phyloP scores from a whole-genome alignment of 2,888 invertebrate species.

The Leucophenga montana region DNA sequence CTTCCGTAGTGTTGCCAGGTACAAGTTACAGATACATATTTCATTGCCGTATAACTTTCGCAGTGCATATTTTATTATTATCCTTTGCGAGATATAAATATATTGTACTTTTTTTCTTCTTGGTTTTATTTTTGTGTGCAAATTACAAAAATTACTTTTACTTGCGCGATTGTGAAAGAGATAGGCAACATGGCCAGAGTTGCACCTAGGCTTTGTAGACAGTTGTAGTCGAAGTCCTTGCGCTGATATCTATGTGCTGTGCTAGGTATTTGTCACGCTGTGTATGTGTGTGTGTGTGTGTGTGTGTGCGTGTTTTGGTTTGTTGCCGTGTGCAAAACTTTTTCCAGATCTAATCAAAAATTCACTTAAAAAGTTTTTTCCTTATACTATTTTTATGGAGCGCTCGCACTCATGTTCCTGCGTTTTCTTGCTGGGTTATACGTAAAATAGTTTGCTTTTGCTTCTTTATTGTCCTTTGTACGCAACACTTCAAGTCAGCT shows the following conservation, averaged over 20 bases:
- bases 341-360: constrained; percentile 71
- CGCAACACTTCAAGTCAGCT: constrained; percentile 10
- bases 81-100: constrained; percentile 60
- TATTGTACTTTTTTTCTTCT: constrained; percentile 41
- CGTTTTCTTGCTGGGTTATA: not conserved
- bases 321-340: constrained; percentile 61
- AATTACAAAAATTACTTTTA: constrained; percentile 58
- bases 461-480: constrained; percentile 3
- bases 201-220: constrained; percentile 34
- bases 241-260: constrained; percentile 34
- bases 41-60: constrained; percentile 45
- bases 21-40: not conserved
- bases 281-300: too few species aligned
- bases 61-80: constrained; percentile 65
- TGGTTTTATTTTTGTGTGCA: constrained; percentile 50
- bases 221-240: constrained; percentile 32
- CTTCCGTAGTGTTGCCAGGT: constrained; percentile 30
- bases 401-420: not conserved
- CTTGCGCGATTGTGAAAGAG: constrained; percentile 22
- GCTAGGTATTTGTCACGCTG: too few species aligned
- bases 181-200: constrained; percentile 39
- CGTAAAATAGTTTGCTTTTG: not conserved
- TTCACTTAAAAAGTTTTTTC: constrained; percentile 69
- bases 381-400: constrained; percentile 21
- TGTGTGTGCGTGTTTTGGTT: constrained; percentile 37